Percentiles rank a stretch among this genome's conserved stretches.
Conservation (phyloP, 2,888 invertebrate species). For the Harpalus rubripes region DNA sequence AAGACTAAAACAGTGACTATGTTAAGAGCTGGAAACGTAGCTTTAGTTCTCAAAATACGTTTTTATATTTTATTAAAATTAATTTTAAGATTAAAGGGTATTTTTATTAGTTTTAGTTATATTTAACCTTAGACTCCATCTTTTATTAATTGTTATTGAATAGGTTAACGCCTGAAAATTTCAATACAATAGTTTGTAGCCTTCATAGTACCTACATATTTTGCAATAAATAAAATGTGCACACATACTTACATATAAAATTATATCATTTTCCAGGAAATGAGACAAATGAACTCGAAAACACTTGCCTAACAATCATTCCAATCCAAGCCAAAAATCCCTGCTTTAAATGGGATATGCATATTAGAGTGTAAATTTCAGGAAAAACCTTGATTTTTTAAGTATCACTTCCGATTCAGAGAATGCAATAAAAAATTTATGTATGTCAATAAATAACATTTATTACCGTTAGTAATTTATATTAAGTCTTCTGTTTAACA, state of each 20-base stretch:
- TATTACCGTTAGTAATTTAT: neutral
- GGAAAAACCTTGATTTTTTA: neutral
- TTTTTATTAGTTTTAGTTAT: no score
- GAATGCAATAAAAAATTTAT: neutral
- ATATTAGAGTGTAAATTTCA: conserved; percentile 2
- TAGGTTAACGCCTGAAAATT: no score
- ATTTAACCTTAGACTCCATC: no score
- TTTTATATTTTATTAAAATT: no score
- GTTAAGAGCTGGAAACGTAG: no score
- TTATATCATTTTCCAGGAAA: neutral
- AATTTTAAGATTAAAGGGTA: no score
- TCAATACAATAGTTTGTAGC: no score
- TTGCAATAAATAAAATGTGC: neutral
- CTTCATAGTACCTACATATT: no score
- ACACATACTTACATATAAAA: neutral
- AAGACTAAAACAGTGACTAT: no score
- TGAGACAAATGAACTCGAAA: neutral
- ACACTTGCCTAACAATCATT: neutral
- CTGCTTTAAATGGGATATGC: neutral
- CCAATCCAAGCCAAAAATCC: neutral
- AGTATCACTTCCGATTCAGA: neutral
- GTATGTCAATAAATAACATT: neutral
- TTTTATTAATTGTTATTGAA: no score
- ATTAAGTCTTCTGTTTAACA: neutral
- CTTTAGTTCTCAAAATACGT: no score